These are phyloP conservation scores for Bilobella aurantiaca DNA, from an alignment of 1,140 invertebrate species.

Conservation along the genomic window DNA sequence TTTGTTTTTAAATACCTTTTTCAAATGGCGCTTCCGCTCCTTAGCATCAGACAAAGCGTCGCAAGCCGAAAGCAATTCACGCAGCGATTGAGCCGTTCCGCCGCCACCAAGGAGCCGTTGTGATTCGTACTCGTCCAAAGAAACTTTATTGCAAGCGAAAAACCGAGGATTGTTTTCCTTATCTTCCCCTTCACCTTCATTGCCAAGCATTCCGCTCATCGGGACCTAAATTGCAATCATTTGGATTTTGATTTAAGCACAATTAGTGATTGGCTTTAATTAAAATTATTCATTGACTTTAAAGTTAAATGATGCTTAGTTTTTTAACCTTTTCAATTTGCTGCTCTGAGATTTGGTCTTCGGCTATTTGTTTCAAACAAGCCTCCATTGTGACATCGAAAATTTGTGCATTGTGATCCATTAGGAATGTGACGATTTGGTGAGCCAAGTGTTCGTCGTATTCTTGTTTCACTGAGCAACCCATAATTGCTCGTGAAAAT, in stretches of 20 bases:
- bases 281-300: background rate
- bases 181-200: background rate
- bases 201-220: background rate
- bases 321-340: slow-evolving; percentile 25
- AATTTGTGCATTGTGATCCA: slow-evolving; percentile 31
- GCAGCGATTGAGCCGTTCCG: slow-evolving; percentile 22
- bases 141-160: slow-evolving; percentile 24
- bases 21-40: slow-evolving; percentile 17
- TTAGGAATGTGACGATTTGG: slow-evolving; percentile 31
- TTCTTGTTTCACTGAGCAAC: slow-evolving; percentile 12
- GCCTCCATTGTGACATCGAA: slow-evolving; percentile 22
- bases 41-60: slow-evolving; percentile 12
- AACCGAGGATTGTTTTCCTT: slow-evolving; percentile 23
- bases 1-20: slow-evolving; percentile 19
- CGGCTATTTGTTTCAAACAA: slow-evolving; percentile 4
- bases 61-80: slow-evolving; percentile 17
- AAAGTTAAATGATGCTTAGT: background rate
- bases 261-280: too few species aligned
- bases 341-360: slow-evolving; percentile 24
- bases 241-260: too few species aligned
- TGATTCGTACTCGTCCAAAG: slow-evolving; percentile 27
- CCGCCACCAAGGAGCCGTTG: slow-evolving; percentile 24
- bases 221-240: too few species aligned
- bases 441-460: slow-evolving; percentile 31
- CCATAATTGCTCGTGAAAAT: slow-evolving; percentile 23